A percentile compares a stretch with the other conserved stretches of the same genome.
These are phyloP conservation scores for Scalopus aquaticus DNA, from an alignment of 2,113 vertebrate genomes.

Conservation along the genomic window DNA sequence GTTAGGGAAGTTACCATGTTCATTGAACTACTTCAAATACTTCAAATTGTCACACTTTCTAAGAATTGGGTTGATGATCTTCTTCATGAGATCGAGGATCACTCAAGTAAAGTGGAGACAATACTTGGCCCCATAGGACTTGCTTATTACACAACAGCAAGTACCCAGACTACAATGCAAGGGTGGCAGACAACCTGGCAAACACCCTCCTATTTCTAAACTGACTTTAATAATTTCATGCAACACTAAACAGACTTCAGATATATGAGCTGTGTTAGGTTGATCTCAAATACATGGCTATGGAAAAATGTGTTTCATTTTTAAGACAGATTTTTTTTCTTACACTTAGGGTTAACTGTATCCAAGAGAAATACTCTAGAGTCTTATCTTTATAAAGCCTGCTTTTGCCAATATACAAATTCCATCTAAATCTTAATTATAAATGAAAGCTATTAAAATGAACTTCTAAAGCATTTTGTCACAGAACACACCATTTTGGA, in stretches of 20 bases:
- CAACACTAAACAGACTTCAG: neutral
- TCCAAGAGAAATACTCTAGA: neutral
- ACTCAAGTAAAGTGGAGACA: neutral
- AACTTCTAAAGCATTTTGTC: constrained; percentile 21
- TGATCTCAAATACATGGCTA: neutral
- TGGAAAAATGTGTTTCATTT: neutral
- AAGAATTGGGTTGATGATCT: neutral
- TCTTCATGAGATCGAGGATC: neutral
- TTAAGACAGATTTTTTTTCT: neutral
- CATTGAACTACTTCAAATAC: neutral
- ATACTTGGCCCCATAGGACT: neutral
- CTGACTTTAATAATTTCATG: neutral
- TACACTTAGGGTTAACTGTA: neutral
- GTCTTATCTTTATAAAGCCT: constrained; percentile 29
- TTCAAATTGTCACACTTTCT: constrained; percentile 12
- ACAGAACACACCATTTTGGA: neutral
- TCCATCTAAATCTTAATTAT: constrained; percentile 39
- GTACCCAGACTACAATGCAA: neutral
- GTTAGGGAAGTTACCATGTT: neutral
- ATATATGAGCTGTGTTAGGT: neutral
- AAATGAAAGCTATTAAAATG: constrained; percentile 33
- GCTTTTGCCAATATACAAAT: constrained; percentile 8
- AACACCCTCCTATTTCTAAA: neutral
- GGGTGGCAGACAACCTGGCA: neutral
- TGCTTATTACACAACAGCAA: neutral